These are phyloP conservation scores for Timema cristinae DNA, from an alignment of 2,888 invertebrate genomes.

Conservation along the genomic window DNA sequence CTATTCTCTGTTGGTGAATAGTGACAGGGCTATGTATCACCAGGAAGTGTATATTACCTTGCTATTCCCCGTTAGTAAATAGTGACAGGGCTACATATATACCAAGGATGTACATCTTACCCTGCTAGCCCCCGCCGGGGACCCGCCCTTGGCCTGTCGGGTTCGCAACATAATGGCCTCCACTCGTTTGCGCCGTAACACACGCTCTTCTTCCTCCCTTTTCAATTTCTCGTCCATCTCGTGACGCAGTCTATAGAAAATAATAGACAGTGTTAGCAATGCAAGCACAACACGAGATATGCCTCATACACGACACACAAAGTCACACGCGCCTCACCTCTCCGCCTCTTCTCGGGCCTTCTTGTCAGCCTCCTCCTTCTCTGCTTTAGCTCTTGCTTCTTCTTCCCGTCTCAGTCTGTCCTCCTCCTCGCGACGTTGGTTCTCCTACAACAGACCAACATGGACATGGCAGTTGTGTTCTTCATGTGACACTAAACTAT, in stretches of 20 bases:
- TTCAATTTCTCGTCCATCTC: slow-evolving; percentile 79
- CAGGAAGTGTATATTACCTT: no score
- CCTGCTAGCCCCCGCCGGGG: slow-evolving; percentile 27
- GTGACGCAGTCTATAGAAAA: slow-evolving; percentile 56
- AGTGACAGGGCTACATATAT: no score
- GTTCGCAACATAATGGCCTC: slow-evolving; percentile 91
- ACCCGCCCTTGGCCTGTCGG: slow-evolving; percentile 52
- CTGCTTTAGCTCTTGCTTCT: slow-evolving; percentile 57
- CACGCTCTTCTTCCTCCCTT: slow-evolving; percentile 84
- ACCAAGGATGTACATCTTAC: no score
- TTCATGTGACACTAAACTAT: no score
- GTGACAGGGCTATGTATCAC: no score
- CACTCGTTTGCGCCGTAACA: slow-evolving; percentile 82
- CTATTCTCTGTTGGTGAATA: no score
- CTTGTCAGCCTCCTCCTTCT: slow-evolving; percentile 72
- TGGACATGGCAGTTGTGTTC: neutral
- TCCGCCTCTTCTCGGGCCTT: slow-evolving; percentile 84
- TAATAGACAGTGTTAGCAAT: neutral
- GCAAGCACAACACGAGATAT: neutral
- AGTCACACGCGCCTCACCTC: slow-evolving; percentile 41
- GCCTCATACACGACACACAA: neutral
- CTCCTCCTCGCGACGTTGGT: slow-evolving; percentile 72
- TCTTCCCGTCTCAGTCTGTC: slow-evolving; percentile 67
- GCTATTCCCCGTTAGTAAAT: no score
- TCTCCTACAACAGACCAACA: slow-evolving; percentile 48